Evolutionary conservation across 2,113 vertebrate genomes (phyloP), one percentile per base, ranked within the genome.

Genomic region (Xenopus laevis): DNA sequence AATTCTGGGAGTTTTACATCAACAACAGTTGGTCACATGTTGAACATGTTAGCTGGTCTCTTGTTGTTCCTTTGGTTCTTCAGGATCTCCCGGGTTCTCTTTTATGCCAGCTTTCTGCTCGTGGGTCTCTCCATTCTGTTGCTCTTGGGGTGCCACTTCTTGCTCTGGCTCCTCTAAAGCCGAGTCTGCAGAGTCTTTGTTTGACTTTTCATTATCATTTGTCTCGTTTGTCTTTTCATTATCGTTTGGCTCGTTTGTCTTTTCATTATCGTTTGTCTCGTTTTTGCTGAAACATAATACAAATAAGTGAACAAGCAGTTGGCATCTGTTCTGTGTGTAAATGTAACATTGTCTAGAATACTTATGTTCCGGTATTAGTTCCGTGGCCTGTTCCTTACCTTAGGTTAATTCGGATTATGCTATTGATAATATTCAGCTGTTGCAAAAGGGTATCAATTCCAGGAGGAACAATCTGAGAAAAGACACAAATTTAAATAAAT

Each of bases 391-490:
- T 52, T 12, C n/a, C 52, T 85, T 84, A 94, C 92, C 89, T 89
- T 30, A 84, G 68, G 71, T 83, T 79, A 18, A 86, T 79, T 53
- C 71, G 86, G 67, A 84, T 84, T 80, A 94, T 88, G 55, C 89
- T 89, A 8, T 87, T 89, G 58, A 91, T 64, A 61, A 92, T 79
- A 80, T 84, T 89, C 66, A 94, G 82, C 81, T 92, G 91, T 74
- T 93, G 91, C 82, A 91, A 79, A 44, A 82, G 78, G 1, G 81
- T 84, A 0, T 92, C 88, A 11, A 79, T 55, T 65, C 88, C 82
- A 17, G 89, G 85, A 65, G 79, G 73, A 13, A 92, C 73, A 82
- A 71, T 80, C 87, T 88, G 73, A 18, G 83, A 83, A 23, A 23
- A 5, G 10, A 50, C 9, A 47, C 11, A 58, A 3, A 58, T 50